These are phyloP conservation scores for Drosophila mauritiana DNA, from an alignment of 1,140 invertebrate genomes.

Conservation along the genomic window DNA sequence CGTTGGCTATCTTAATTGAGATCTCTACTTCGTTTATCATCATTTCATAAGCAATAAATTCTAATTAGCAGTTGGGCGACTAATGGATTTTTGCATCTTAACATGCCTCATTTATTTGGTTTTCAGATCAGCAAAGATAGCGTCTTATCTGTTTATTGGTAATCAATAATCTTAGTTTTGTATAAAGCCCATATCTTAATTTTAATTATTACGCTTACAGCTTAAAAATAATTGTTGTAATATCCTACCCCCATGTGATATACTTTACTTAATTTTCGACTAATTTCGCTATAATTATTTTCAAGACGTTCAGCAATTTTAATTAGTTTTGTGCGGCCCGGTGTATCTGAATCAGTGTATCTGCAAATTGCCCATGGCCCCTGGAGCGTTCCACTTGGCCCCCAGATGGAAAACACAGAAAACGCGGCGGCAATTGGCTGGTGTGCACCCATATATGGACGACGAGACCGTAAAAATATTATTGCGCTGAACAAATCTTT, in stretches of 20 bases:
- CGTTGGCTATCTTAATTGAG: conserved; percentile 13
- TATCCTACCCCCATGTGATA: neutral
- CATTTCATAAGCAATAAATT: conserved; percentile 31
- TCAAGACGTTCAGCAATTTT: conserved; percentile 55
- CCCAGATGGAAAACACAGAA: conserved; percentile 1
- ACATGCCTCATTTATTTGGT: neutral
- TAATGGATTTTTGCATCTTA: neutral
- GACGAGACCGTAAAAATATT: conserved; percentile 58
- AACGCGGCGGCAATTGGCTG: conserved; percentile 51
- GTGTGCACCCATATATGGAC: conserved; percentile 58
- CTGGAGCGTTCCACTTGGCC: conserved; percentile 37
- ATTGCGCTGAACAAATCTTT: conserved; percentile 78
- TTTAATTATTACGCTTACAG: too few species aligned
- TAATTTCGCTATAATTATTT: conserved; percentile 57
- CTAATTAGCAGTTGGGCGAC: conserved; percentile 20
- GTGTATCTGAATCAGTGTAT: conserved; percentile 22
- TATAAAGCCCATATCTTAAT: too few species aligned
- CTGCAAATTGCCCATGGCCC: conserved; percentile 8
- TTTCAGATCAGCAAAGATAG: neutral
- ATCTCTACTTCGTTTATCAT: conserved; percentile 26
- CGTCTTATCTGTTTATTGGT: neutral
- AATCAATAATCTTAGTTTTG: too few species aligned
- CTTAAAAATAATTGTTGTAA: too few species aligned
- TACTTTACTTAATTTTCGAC: conserved; percentile 44
- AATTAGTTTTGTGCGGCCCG: conserved; percentile 57